These are phyloP conservation scores for Ennomos erosarius DNA, from an alignment of 2,888 invertebrate species.

Conservation along the genomic window DNA sequence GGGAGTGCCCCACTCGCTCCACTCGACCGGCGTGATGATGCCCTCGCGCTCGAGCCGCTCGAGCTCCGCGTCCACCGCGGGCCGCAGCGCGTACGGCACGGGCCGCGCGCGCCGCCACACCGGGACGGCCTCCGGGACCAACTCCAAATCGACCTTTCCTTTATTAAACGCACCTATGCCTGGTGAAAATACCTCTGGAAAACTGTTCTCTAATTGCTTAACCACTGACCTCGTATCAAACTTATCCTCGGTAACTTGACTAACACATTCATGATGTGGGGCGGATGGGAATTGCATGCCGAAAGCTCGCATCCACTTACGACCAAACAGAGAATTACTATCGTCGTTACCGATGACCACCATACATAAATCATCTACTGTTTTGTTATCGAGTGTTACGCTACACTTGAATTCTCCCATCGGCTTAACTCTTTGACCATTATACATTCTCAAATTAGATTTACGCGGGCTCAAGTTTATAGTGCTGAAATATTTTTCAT, in stretches of 20 bases:
- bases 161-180: neutral
- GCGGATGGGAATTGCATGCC: neutral
- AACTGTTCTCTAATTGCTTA: neutral
- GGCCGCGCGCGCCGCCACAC: neutral
- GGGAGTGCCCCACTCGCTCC: too few relatives aligned
- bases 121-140: neutral
- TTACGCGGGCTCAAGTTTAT: slow-evolving; percentile 1
- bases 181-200: neutral
- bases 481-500: slow-evolving; percentile 9
- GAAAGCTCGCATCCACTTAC: neutral
- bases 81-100: too few relatives aligned
- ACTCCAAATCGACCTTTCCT: neutral
- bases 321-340: neutral
- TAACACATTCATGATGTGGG: neutral
- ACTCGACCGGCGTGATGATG: too few relatives aligned
- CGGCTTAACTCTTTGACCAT: slow-evolving; percentile 20
- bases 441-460: slow-evolving; percentile 19
- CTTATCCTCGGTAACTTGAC: neutral
- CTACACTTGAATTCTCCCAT: slow-evolving; percentile 8
- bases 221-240: neutral
- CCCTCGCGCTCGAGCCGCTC: too few relatives aligned
- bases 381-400: neutral
- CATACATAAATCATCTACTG: neutral
- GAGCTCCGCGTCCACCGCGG: too few relatives aligned
- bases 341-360: neutral